A percentile compares a stretch with the other conserved stretches of the same genome.
phyloP scores from a whole-genome alignment of 2,888 invertebrate species.

The Mythimna loreyi region DNA sequence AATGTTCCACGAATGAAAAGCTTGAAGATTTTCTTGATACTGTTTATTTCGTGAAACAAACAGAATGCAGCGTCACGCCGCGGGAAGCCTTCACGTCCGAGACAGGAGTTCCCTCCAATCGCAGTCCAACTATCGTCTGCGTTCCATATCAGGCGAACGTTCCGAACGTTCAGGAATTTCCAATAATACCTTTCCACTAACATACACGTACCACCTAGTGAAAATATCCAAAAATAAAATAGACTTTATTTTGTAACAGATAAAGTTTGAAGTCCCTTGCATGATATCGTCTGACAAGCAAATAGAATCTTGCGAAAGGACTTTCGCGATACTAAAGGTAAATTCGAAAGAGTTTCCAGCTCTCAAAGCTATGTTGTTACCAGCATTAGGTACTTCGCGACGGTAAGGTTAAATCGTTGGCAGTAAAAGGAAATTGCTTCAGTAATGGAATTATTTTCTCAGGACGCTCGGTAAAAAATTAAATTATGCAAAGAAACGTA shows the following conservation, averaged over 20 bases:
- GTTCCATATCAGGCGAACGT: conserved; percentile 83
- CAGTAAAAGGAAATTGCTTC: conserved; percentile 79
- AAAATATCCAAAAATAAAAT: conserved; percentile 15
- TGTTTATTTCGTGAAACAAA: conserved; percentile 65
- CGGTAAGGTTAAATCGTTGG: conserved; percentile 73
- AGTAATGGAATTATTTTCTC: conserved; percentile 79
- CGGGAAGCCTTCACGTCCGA: conserved; percentile 79
- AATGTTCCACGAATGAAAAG: conserved; percentile 39
- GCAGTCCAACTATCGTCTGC: conserved; percentile 82
- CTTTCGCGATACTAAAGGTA: conserved; percentile 84
- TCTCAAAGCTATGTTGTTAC: conserved; percentile 76
- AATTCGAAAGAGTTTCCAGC: conserved; percentile 85
- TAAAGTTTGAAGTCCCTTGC: conserved; percentile 65
- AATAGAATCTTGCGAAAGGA: conserved; percentile 69
- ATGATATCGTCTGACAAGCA: conserved; percentile 50
- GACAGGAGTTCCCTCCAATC: conserved; percentile 81
- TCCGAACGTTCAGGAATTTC: conserved; percentile 87
- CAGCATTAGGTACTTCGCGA: conserved; percentile 67
- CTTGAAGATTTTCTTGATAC: conserved; percentile 43
- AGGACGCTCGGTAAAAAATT: conserved; percentile 68
- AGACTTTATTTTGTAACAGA: conserved; percentile 42
- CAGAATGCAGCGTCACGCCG: conserved; percentile 72
- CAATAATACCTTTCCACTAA: conserved; percentile 81
- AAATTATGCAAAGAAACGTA: conserved; percentile 65
- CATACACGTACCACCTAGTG: conserved; percentile 43